Evolutionary conservation across 2,797 vertebrate species (phyloP), one percentile per base, ranked within the genome.

Genomic region (Anisognathus igniventris): DNA sequence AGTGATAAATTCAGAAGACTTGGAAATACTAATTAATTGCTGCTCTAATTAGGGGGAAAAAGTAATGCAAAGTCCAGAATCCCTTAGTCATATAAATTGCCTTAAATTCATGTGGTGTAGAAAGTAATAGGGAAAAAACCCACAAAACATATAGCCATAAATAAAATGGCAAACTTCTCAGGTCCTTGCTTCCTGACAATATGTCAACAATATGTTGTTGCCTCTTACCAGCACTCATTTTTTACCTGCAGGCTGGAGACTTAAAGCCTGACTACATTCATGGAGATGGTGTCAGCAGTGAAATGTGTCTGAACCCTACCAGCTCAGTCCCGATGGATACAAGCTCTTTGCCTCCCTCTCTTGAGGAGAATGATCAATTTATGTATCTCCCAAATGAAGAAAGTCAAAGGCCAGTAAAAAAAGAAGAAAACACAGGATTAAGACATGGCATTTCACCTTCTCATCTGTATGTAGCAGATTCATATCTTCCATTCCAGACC

Each of bases 221-320:
- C 40, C 28, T 77, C 82, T 72, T 91, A 91, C 35, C 35, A 76
- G 28, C 42, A 51, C 72, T 86, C 4, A 1, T 28, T 84, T 91
- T 96, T 86, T 62, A 90, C 85, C 86, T 92, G 35, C 65, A 99
- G 99, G 94, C 83, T 65, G 97, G 89, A 39, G 97, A 98, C 78
- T 86, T 95, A 56, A 97, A 97, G 80, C 83, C 95, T 47, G 96
- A 90, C 82, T 97, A 67, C 12, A 47, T 93, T 90, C 91, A 79
- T 42, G 68, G 98, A 84, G 80, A 97, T 7, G 98, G 97, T 40
- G 95, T 97, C 80, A 98, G 97, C 8, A 72, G 80, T 54, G 96
- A 97, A 92, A 96, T 89, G 61, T 96, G 85, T 79, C 97, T 98
- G 18, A 98, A 98, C 78, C 76, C 97, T 2, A 94, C 92, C 13